These are phyloP conservation scores for Megastigmus dorsalis DNA, from an alignment of 2,888 invertebrate species.

Conservation along the genomic window DNA sequence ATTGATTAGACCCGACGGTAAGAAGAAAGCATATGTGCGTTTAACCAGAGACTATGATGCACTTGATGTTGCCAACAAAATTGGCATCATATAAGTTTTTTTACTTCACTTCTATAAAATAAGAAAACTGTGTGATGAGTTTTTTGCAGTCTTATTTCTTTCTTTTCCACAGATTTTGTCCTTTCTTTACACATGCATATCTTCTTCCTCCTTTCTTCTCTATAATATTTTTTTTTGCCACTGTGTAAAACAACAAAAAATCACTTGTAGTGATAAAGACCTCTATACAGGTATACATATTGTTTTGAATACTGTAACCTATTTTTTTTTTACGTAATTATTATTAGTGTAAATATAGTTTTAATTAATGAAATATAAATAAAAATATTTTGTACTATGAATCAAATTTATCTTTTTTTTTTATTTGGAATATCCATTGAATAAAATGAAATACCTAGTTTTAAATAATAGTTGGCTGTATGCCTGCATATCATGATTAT, in stretches of 20 bases:
- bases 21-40: constrained; percentile 99
- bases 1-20: constrained; percentile 96
- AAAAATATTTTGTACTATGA: constrained; percentile 2
- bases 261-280: constrained; percentile 50
- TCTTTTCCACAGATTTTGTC: no score
- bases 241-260: no score
- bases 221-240: no score
- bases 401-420: no score
- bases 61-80: constrained; percentile 99
- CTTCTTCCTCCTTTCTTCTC: no score
- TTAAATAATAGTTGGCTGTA: no score
- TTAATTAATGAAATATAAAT: background rate
- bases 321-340: background rate
- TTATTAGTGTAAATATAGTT: background rate
- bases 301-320: constrained; percentile 22
- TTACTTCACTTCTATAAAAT: constrained; percentile 64
- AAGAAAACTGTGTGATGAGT: no score
- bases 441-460: no score
- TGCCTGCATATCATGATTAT: no score
- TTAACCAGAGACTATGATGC: constrained; percentile 99
- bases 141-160: no score
- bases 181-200: no score
- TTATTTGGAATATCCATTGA: no score
- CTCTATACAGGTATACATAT: constrained; percentile 40
- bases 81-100: constrained; percentile 92